Evolutionary conservation across 53 echinoderm and acorn worm genomes (phyloP).

Genomic region (Apostichopus leukothele): DNA sequence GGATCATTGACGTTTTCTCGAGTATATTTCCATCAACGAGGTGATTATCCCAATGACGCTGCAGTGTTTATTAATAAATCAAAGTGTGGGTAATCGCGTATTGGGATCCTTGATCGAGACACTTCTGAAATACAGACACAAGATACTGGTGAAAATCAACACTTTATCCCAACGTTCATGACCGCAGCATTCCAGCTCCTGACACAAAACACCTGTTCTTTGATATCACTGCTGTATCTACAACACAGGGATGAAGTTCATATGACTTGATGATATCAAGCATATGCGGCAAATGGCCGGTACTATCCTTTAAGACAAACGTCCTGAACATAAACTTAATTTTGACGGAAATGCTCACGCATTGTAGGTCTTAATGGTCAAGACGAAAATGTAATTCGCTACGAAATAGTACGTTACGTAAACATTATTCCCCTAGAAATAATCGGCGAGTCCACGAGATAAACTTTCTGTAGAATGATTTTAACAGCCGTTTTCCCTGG

Average conservation of each 20-base stretch:
- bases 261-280: neutral
- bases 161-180: constrained; percentile 1
- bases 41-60: neutral
- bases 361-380: neutral
- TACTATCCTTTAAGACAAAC: neutral
- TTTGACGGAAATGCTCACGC: neutral
- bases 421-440: neutral
- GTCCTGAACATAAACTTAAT: neutral
- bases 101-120: neutral
- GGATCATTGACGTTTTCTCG: neutral
- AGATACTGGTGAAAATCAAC: constrained; percentile 5
- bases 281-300: neutral
- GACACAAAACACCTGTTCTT: constrained; percentile 35
- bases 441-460: constrained; percentile 12
- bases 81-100: neutral
- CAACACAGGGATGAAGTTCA: neutral
- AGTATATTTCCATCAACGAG: constrained; percentile 8
- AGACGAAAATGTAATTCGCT: neutral
- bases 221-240: neutral
- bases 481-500: constrained; percentile 34
- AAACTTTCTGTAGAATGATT: constrained; percentile 32
- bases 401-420: neutral
- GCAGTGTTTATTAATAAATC: neutral
- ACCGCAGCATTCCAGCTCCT: constrained; percentile 27
- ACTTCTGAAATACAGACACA: neutral